Evolutionary conservation across 2,797 vertebrate species (phyloP), one percentile per base, ranked within the genome.

Genomic region (Poeciliopsis infans): DNA sequence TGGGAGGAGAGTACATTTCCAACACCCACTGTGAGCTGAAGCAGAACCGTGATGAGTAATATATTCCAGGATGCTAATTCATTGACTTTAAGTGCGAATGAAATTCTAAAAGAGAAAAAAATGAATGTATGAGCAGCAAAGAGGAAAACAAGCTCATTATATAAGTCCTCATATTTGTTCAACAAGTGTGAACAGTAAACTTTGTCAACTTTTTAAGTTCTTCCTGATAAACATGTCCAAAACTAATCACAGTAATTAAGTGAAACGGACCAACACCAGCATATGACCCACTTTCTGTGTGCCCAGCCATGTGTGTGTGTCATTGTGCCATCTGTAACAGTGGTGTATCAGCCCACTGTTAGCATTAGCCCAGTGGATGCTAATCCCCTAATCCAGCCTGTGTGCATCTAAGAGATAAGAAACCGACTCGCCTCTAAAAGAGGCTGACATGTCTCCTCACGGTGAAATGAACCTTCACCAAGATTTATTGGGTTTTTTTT

Each of bases 321-420:
- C 82, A 16, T 55, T 86, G 87, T 91, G 89, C 93, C 94, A 94
- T 95, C 94, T 95, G 93, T 88, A 92, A 86, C 80, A 70, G 85
- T 80, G 78, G 79, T 68, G 64, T 92, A 89, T 84, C 84, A 49
- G 77, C 33, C 55, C 84, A 79, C 84, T 82, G 87, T 86, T 93
- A 94, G 89, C 91, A 93, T 92, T 92, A 93, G 93, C 90, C 79
- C 84, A 81, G 88, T 83, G 79, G 80, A 89, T 90, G 84, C 83
- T 94, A 93, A 95, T 95, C 94, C 94, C 88, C 89, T 95, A 94
- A 95, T 94, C 93, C 92, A 91, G 41, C 90, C 89, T 77, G 83
- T 90, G 92, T 92, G 86, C 89, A 87, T 84, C 84, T 75, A 77
- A 83, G 85, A 82, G 91, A 91, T 92, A 92, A 94, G 87, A 93